phyloP scores from a whole-genome alignment of 2,888 invertebrate species.

The Eretmocerus hayati region DNA sequence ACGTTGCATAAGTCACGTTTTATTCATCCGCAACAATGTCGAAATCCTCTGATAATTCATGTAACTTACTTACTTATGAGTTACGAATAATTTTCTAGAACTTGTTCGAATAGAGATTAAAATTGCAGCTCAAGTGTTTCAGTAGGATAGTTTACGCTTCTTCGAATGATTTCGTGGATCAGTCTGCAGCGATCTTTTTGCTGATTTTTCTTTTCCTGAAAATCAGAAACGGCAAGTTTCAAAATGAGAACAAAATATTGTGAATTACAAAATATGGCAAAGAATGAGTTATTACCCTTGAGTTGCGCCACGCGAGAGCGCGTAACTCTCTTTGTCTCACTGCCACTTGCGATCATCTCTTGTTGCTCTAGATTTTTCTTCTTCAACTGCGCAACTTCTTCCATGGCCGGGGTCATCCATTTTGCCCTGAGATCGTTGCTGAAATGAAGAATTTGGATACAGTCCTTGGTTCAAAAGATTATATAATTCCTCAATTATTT shows the following conservation, averaged over 20 bases:
- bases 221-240: neutral
- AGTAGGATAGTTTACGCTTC: constrained; percentile 14
- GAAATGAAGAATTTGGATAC: no score
- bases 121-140: no score
- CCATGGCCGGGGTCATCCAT: constrained; percentile 44
- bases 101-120: no score
- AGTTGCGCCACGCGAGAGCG: constrained; percentile 36
- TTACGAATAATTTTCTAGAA: no score
- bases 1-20: no score
- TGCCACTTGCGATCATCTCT: constrained; percentile 12
- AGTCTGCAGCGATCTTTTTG: constrained; percentile 7
- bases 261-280: neutral
- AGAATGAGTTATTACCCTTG: constrained; percentile 35
- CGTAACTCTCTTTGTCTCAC: constrained; percentile 31
- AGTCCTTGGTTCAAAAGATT: no score
- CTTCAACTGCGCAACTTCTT: constrained; percentile 36
- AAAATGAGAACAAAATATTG: neutral
- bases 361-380: constrained; percentile 25
- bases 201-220: constrained; percentile 8
- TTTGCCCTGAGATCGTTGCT: constrained; percentile 36
- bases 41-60: no score
- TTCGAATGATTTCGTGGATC: constrained; percentile 8
- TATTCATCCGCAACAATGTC: no score
- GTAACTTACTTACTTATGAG: no score
- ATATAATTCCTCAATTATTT: no score